phyloP scores from a whole-genome alignment of 2,888 invertebrate species.

The Drosophila cyrtoloma region DNA sequence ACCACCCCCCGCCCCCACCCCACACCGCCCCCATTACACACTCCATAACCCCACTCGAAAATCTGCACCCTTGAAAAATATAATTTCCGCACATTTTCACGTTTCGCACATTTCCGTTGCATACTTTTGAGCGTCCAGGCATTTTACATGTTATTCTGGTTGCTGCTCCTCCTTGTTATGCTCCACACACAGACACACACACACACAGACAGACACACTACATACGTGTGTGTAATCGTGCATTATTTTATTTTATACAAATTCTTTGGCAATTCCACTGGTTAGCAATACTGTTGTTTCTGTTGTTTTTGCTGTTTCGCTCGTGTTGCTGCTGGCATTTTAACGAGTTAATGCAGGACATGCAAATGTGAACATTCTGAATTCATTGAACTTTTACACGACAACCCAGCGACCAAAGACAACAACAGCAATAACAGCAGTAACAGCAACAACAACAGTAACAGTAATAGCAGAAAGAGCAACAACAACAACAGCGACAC shows the following conservation, averaged over 20 bases:
- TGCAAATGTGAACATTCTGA: constrained; percentile 79
- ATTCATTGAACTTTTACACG: constrained; percentile 79
- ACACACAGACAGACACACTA: neutral
- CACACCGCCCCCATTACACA: neutral
- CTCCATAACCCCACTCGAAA: constrained; percentile 10
- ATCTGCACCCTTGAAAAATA: constrained; percentile 62
- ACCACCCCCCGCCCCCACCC: neutral
- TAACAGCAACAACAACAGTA: neutral
- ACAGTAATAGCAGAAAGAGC: neutral
- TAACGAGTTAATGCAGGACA: constrained; percentile 83
- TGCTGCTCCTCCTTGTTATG: constrained; percentile 6
- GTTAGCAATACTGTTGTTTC: constrained; percentile 41
- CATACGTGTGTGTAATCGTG: constrained; percentile 22
- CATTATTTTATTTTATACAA: constrained; percentile 73
- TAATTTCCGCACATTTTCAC: constrained; percentile 80
- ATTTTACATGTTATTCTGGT: constrained; percentile 59
- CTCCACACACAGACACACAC: constrained; percentile 6
- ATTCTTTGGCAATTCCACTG: constrained; percentile 60
- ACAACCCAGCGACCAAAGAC: constrained; percentile 48
- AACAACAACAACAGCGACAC: constrained; percentile 1
- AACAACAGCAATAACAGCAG: constrained; percentile 22
- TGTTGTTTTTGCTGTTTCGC: constrained; percentile 34
- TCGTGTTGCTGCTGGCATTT: constrained; percentile 71
- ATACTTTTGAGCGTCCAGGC: constrained; percentile 70
- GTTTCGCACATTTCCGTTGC: constrained; percentile 78